phyloP scores from a whole-genome alignment of 2,888 invertebrate species.

The Oxyteleia sp. region DNA sequence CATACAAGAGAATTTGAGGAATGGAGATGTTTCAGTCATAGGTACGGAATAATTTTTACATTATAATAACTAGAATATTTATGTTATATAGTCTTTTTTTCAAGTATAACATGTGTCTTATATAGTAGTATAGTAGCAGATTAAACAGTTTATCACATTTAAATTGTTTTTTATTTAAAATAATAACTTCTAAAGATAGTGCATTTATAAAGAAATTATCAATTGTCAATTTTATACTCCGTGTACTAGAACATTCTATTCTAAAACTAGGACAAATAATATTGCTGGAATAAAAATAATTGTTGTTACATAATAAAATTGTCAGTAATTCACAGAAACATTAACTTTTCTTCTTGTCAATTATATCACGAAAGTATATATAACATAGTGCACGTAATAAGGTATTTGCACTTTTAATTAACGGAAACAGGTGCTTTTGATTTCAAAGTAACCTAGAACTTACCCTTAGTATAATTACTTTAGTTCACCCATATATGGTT shows the following conservation, averaged over 20 bases:
- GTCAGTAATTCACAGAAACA: not conserved
- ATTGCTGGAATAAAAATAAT: not conserved
- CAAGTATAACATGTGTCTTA: too few species aligned
- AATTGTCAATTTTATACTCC: too few species aligned
- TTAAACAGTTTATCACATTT: too few species aligned
- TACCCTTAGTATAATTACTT: not conserved
- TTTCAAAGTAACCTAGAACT: not conserved
- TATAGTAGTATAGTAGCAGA: too few species aligned
- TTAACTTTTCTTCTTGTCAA: not conserved
- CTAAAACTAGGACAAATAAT: too few species aligned
- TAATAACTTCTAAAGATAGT: too few species aligned
- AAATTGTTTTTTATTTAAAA: too few species aligned
- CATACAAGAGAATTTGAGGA: conserved; percentile 55
- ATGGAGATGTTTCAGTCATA: conserved; percentile 59
- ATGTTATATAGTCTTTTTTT: too few species aligned
- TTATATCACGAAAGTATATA: not conserved
- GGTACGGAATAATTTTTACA: too few species aligned
- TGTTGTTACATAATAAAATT: not conserved
- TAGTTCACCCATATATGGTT: not conserved
- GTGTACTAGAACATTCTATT: too few species aligned
- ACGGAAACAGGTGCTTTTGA: not conserved
- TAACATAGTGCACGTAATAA: not conserved
- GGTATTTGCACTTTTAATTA: not conserved
- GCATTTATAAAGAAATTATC: too few species aligned
- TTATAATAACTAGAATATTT: too few species aligned